Conservation (phyloP, 2,888 invertebrate species). For the Muscina levida region DNA sequence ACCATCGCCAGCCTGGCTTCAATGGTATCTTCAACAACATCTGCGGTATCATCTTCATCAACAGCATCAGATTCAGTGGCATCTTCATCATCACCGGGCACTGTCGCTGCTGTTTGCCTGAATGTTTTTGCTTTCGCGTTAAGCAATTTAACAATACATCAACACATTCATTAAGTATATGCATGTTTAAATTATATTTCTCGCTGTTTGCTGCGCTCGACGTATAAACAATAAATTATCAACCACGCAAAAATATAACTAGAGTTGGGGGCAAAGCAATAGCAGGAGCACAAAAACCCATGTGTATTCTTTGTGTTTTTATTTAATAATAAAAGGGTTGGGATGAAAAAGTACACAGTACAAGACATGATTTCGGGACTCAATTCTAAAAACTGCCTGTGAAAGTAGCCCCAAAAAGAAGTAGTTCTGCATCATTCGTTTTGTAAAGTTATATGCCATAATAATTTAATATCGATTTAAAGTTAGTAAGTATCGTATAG, state of each 20-base stretch:
- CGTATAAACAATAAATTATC: constrained; percentile 41
- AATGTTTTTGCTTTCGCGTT: constrained; percentile 13
- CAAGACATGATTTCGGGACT: no score
- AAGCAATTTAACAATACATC: constrained; percentile 57
- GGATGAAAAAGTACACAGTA: no score
- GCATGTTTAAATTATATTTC: constrained; percentile 48
- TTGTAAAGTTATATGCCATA: no score
- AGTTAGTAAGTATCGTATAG: no score
- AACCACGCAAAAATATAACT: neutral
- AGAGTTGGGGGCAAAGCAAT: neutral
- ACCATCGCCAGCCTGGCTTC: neutral
- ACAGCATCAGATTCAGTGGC: neutral
- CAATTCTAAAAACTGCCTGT: no score
- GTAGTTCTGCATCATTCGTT: no score
- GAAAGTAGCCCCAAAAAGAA: no score
- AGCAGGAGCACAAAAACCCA: no score
- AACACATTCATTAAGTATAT: constrained; percentile 61
- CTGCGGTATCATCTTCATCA: neutral
- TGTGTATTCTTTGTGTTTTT: no score
- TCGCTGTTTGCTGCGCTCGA: constrained; percentile 35
- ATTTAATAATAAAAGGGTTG: no score
- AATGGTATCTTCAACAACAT: no score
- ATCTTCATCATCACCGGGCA: neutral
- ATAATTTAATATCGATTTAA: no score
- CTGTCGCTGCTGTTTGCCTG: neutral